A percentile compares a stretch with the other conserved stretches of the same genome.
These are phyloP conservation scores for Pampusana beccarii DNA, from an alignment of 2,113 vertebrate species.

Conservation along the genomic window DNA sequence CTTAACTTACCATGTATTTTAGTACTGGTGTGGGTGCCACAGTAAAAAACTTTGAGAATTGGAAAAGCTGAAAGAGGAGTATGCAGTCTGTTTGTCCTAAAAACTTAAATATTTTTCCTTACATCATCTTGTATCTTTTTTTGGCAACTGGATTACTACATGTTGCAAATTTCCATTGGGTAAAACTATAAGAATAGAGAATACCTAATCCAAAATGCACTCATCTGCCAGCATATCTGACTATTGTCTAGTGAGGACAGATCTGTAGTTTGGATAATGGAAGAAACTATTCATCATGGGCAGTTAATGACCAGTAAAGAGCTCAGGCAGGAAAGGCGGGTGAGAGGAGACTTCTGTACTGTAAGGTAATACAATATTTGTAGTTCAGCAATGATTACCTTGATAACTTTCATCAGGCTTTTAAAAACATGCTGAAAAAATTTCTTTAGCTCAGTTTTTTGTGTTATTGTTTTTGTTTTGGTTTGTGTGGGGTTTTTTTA, in stretches of 20 bases:
- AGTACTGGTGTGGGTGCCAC: not conserved
- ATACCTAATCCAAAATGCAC: not conserved
- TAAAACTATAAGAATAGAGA: constrained; percentile 27
- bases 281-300: not conserved
- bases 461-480: too few species aligned
- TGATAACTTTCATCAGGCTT: not conserved
- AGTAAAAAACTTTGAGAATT: not conserved
- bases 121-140: not conserved
- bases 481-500: not conserved
- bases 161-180: not conserved
- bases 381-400: not conserved
- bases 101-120: not conserved
- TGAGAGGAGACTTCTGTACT: constrained; percentile 2
- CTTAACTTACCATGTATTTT: not conserved
- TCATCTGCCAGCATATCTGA: constrained; percentile 27
- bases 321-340: not conserved
- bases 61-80: not conserved
- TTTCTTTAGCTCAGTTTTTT: not conserved
- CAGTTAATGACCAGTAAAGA: constrained; percentile 4
- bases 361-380: not conserved
- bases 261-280: constrained; percentile 25
- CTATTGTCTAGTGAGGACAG: constrained; percentile 33
- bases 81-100: not conserved
- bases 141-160: not conserved
- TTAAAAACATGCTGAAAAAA: not conserved